Evolutionary conservation across 2,113 vertebrate species (phyloP).

Genomic region (Martes martes): DNA sequence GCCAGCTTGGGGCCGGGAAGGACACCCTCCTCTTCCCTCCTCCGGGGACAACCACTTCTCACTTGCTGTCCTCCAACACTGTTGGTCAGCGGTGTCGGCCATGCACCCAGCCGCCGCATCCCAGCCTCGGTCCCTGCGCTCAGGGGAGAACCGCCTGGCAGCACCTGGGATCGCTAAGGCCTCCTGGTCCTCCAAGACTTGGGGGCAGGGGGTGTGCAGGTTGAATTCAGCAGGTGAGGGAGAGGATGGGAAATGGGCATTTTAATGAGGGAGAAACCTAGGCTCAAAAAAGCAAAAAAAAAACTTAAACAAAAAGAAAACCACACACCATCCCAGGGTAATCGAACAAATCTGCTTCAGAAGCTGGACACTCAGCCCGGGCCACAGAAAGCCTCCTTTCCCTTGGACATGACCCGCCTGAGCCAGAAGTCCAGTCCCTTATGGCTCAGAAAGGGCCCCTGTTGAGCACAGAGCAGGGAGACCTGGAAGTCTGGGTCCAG

Average conservation of each 20-base stretch:
- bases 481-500: neutral
- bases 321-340: no score
- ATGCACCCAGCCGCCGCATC: neutral
- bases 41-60: neutral
- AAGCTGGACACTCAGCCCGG: neutral
- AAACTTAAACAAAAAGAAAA: no score
- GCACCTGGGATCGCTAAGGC: neutral
- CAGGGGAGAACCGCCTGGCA: neutral
- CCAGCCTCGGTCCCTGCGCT: no score
- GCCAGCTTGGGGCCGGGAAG: neutral
- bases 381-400: no score
- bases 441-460: fast-evolving
- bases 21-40: neutral
- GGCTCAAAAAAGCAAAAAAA: neutral
- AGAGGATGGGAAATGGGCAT: neutral
- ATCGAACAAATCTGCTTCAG: neutral
- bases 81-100: neutral
- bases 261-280: neutral
- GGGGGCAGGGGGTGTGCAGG: neutral
- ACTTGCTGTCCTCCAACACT: neutral
- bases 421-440: neutral
- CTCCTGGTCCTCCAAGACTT: neutral
- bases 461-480: neutral
- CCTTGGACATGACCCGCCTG: neutral
- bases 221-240: neutral